Evolutionary conservation across 2,888 invertebrate species (phyloP).

Genomic region (Prosopocoilus inquinatus): DNA sequence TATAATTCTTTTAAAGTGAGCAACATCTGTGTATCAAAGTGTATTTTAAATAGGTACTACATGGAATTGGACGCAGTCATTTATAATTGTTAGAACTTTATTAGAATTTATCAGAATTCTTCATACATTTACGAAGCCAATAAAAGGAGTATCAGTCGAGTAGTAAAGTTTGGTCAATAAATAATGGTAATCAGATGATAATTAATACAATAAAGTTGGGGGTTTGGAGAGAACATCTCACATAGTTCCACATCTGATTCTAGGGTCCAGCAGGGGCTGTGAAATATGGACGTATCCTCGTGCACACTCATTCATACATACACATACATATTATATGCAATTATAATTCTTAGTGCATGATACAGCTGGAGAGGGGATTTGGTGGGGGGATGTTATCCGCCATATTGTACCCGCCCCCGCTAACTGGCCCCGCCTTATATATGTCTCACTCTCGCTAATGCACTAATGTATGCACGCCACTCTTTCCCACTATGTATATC

Average conservation of each 20-base stretch:
- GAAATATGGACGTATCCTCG: conserved; percentile 40
- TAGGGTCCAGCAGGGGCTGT: conserved; percentile 24
- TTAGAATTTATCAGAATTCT: too few relatives aligned
- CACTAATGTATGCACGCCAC: conserved; percentile 27
- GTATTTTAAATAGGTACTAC: too few relatives aligned
- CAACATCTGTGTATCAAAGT: too few relatives aligned
- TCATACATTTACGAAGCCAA: too few relatives aligned
- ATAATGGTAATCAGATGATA: conserved; percentile 45
- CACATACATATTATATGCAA: conserved; percentile 51
- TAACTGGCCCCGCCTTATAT: conserved; percentile 43
- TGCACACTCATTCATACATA: conserved; percentile 37
- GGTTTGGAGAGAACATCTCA: conserved; percentile 18
- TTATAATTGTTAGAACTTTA: too few relatives aligned
- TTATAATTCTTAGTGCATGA: conserved; percentile 51
- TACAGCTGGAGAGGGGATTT: conserved; percentile 41
- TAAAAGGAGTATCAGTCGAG: too few relatives aligned
- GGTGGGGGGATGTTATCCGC: conserved; percentile 48
- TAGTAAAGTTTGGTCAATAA: conserved; percentile 26
- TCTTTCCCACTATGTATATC: conserved; percentile 46
- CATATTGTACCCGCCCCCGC: conserved; percentile 53
- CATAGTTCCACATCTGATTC: conserved; percentile 11
- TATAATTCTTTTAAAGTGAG: too few relatives aligned
- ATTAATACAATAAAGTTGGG: conserved; percentile 42
- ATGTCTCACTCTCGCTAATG: conserved; percentile 35
- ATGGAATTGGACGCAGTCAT: too few relatives aligned